Conservation (phyloP, 2,113 vertebrate species). For the Reinhardtius hippoglossoides region DNA sequence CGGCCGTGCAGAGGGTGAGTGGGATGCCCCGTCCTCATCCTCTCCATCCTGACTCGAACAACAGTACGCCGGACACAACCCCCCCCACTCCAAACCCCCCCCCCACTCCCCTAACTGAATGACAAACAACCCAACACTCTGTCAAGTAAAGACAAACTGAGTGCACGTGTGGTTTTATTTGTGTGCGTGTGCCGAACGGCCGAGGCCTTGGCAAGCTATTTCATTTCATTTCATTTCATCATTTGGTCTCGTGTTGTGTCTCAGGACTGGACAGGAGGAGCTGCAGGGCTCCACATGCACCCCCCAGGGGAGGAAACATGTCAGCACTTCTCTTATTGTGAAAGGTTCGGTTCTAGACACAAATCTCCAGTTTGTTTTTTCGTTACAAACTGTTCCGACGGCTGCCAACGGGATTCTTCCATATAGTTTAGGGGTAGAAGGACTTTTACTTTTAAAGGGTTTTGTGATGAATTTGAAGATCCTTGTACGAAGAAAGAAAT, state of each 20-base stretch:
- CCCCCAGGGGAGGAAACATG: conserved; percentile 25
- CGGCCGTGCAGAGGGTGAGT: conserved; percentile 83
- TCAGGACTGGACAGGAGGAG: conserved; percentile 63
- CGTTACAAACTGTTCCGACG: background rate
- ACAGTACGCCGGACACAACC: conserved; percentile 48
- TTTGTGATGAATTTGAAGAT: background rate
- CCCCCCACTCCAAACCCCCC: background rate
- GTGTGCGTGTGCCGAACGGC: conserved; percentile 9
- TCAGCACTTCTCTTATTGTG: conserved; percentile 29
- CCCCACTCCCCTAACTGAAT: conserved; percentile 4
- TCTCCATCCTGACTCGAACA: conserved; percentile 77
- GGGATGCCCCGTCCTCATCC: conserved; percentile 83
- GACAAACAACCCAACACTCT: conserved; percentile 16
- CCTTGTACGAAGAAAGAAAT: background rate
- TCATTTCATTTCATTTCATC: conserved; percentile 82
- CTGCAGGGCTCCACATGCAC: conserved; percentile 26
- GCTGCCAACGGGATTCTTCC: background rate
- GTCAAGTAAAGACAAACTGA: conserved; percentile 22
- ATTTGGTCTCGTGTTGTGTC: conserved; percentile 58
- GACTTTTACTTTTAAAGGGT: background rate
- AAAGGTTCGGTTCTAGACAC: background rate
- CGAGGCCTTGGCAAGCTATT: conserved; percentile 47
- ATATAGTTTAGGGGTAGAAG: background rate
- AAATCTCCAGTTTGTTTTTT: background rate
- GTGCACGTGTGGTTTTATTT: conserved; percentile 2